These are phyloP conservation scores for Acanthosoma haemorrhoidale DNA, from an alignment of 2,888 invertebrate species.

Conservation along the genomic window DNA sequence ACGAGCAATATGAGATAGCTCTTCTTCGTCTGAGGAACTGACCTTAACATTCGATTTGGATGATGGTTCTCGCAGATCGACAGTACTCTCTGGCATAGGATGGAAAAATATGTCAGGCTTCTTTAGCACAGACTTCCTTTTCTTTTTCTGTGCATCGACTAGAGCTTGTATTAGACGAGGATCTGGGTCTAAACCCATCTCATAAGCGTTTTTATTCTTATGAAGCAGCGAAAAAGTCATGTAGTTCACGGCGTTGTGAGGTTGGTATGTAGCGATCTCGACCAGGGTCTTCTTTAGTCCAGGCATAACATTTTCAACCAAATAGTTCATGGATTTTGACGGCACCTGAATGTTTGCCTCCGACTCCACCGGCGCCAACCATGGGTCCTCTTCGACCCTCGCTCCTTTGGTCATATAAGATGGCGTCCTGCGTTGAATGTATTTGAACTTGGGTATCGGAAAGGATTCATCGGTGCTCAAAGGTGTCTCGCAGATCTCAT, in stretches of 20 bases:
- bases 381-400: background rate
- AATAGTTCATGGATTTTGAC: background rate
- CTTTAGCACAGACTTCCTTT: background rate
- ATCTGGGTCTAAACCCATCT: background rate
- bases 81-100: background rate
- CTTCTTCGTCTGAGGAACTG: background rate
- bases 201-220: background rate
- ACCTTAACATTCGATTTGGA: background rate
- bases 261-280: background rate
- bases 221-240: background rate
- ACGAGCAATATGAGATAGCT: background rate
- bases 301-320: background rate
- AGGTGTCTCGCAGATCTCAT: slow-evolving; percentile 1
- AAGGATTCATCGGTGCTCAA: background rate
- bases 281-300: background rate
- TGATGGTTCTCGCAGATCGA: background rate
- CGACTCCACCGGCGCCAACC: background rate
- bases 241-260: background rate
- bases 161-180: background rate
- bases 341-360: background rate
- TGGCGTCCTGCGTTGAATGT: background rate
- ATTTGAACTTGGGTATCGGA: background rate
- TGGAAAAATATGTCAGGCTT: background rate
- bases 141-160: background rate
- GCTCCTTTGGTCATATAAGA: background rate